These are phyloP conservation scores for Genyomyrus donnyi DNA, from an alignment of 2,113 vertebrate genomes.

Conservation along the genomic window DNA sequence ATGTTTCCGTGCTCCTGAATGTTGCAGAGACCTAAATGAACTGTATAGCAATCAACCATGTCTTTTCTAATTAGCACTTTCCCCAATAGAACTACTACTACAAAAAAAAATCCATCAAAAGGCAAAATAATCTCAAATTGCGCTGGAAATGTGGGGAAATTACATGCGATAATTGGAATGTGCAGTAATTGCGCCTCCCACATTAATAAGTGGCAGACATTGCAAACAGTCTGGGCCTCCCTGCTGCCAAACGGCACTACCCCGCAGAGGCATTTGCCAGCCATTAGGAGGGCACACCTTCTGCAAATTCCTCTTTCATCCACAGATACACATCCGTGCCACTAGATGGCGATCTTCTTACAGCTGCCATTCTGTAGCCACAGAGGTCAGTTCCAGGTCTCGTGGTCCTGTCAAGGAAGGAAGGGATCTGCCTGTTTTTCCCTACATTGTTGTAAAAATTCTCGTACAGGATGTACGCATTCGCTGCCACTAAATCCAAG, in stretches of 20 bases:
- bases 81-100: slow-evolving; percentile 19
- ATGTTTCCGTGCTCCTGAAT: not conserved
- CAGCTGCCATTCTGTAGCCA: not conserved
- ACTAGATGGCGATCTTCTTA: not conserved
- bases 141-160: slow-evolving; percentile 30
- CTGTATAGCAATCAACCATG: slow-evolving; percentile 13
- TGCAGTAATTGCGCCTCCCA: slow-evolving; percentile 35
- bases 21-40: not conserved
- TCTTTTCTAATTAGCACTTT: slow-evolving; percentile 27
- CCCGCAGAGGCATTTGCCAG: slow-evolving; percentile 11
- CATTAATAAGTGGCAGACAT: slow-evolving; percentile 49
- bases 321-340: not conserved
- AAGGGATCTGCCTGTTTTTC: not conserved
- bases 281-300: not conserved
- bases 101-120: slow-evolving; percentile 28
- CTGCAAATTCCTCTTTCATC: not conserved
- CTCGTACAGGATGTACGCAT: not conserved
- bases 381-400: not conserved
- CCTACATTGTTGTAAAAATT: not conserved
- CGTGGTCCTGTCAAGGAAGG: not conserved
- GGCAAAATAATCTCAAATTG: slow-evolving; percentile 15
- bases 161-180: slow-evolving; percentile 38
- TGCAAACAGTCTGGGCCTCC: slow-evolving; percentile 17
- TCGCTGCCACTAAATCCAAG: not conserved
- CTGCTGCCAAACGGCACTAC: not conserved